Conservation (phyloP, 2,888 invertebrate species). For the Trachelus iudaicus region DNA sequence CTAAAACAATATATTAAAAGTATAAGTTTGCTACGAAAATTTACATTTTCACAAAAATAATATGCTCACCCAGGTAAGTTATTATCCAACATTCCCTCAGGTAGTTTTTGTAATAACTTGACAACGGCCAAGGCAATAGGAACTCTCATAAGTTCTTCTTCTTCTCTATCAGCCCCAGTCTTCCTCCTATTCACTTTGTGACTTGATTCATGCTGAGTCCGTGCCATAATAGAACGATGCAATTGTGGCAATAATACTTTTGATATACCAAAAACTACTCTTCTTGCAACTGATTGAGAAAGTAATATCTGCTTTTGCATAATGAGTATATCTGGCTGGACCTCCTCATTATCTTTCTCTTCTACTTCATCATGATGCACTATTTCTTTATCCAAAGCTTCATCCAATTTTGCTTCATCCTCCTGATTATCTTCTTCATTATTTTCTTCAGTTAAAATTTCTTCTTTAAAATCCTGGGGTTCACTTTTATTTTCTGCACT, state of each 20-base stretch:
- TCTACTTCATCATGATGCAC: conserved; percentile 52
- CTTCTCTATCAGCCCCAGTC: conserved; percentile 79
- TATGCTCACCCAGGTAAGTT: conserved; percentile 82
- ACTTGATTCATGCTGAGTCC: conserved; percentile 78
- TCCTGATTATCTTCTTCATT: conserved; percentile 43
- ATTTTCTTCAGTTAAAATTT: conserved; percentile 59
- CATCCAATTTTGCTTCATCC: conserved; percentile 34
- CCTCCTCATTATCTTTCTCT: conserved; percentile 24
- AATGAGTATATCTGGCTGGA: conserved; percentile 34
- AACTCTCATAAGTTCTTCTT: conserved; percentile 88
- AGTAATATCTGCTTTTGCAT: conserved; percentile 69
- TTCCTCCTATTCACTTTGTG: conserved; percentile 83
- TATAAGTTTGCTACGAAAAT: conserved; percentile 9
- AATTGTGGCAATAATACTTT: conserved; percentile 83
- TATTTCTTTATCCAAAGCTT: conserved; percentile 57
- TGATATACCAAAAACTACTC: conserved; percentile 78
- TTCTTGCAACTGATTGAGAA: conserved; percentile 78
- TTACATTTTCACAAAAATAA: conserved; percentile 10
- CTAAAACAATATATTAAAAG: conserved; percentile 63
- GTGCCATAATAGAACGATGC: conserved; percentile 76
- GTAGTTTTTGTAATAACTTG: conserved; percentile 89
- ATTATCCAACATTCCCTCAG: conserved; percentile 77
- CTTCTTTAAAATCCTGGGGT: conserved; percentile 61
- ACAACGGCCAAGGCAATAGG: conserved; percentile 94
- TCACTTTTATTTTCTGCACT: conserved; percentile 31